A percentile compares a stretch with the other conserved stretches of the same genome.
Conservation (phyloP, 2,797 vertebrate species). For the Sternarchorhynchus goeldii region DNA sequence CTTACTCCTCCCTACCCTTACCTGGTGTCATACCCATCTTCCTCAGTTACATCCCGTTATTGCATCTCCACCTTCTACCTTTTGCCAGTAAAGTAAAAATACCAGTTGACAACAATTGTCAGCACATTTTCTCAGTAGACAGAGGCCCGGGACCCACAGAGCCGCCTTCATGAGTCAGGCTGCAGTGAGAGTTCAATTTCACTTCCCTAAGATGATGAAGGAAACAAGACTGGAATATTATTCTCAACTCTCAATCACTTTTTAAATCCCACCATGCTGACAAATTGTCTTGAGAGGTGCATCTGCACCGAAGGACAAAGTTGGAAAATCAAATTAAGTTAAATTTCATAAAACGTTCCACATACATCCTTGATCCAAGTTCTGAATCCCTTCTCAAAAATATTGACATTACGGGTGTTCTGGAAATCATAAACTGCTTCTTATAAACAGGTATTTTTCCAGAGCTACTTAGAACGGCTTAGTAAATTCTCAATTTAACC, state of each 20-base stretch:
- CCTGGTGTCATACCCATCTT: not conserved
- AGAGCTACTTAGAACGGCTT: not conserved
- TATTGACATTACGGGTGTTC: not conserved
- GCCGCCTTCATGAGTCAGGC: not conserved
- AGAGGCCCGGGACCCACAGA: not conserved
- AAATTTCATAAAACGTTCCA: not conserved
- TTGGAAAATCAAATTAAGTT: not conserved
- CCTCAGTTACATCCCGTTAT: not conserved
- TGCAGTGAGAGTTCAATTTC: not conserved
- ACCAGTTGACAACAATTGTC: not conserved
- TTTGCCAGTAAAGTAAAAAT: not conserved
- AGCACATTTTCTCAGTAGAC: not conserved
- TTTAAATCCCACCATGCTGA: not conserved
- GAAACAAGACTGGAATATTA: not conserved
- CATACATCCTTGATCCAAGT: not conserved
- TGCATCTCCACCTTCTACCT: not conserved
- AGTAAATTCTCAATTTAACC: slow-evolving; percentile 1
- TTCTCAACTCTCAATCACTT: not conserved
- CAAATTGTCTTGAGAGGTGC: not conserved
- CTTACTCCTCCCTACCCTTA: not conserved
- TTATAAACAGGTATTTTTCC: not conserved
- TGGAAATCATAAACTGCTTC: not conserved
- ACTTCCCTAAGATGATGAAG: not conserved
- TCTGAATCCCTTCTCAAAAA: not conserved
- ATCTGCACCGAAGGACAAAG: not conserved